Evolutionary conservation across 2,888 invertebrate species (phyloP).

Genomic region (Synanthedon vespiformis): DNA sequence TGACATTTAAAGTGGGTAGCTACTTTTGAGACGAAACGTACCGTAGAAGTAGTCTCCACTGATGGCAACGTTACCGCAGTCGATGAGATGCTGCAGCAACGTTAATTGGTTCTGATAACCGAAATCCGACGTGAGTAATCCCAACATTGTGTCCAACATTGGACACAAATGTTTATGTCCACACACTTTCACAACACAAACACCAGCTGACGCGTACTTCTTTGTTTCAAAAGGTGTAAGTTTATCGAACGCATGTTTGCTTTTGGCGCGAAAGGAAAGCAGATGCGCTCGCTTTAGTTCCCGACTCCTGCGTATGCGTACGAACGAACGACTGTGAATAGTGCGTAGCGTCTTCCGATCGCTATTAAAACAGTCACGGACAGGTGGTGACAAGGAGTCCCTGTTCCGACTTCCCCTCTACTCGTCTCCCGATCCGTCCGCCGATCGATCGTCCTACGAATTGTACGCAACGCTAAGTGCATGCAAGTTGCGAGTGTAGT

Average conservation of each 20-base stretch:
- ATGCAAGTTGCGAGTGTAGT: constrained; percentile 10
- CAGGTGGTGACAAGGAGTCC: constrained; percentile 63
- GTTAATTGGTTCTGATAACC: constrained; percentile 52
- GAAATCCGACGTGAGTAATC: constrained; percentile 52
- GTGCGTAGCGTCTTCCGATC: constrained; percentile 45
- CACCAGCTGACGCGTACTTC: constrained; percentile 5
- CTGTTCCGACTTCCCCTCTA: constrained; percentile 53
- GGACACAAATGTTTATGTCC: constrained; percentile 1
- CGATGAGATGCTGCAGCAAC: constrained; percentile 54
- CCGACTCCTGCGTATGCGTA: constrained; percentile 5
- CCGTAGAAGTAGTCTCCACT: constrained; percentile 44
- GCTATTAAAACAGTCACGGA: constrained; percentile 42
- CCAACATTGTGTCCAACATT: constrained; percentile 40
- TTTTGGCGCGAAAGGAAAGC: constrained; percentile 51
- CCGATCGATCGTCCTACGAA: constrained; percentile 23
- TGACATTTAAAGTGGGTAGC: background rate
- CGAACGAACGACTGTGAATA: constrained; percentile 22
- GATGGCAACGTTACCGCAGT: constrained; percentile 53
- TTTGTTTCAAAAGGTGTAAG: constrained; percentile 7
- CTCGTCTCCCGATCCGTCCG: constrained; percentile 14
- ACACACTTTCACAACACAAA: constrained; percentile 4
- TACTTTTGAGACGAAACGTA: constrained; percentile 9
- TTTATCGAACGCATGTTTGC: constrained; percentile 19
- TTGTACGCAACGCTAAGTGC: constrained; percentile 8
- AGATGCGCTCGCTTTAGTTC: constrained; percentile 53